Percentiles rank a stretch among this genome's conserved stretches.
Evolutionary conservation across 2,888 invertebrate species (phyloP).

Genomic region (Chirona hameri): DNA sequence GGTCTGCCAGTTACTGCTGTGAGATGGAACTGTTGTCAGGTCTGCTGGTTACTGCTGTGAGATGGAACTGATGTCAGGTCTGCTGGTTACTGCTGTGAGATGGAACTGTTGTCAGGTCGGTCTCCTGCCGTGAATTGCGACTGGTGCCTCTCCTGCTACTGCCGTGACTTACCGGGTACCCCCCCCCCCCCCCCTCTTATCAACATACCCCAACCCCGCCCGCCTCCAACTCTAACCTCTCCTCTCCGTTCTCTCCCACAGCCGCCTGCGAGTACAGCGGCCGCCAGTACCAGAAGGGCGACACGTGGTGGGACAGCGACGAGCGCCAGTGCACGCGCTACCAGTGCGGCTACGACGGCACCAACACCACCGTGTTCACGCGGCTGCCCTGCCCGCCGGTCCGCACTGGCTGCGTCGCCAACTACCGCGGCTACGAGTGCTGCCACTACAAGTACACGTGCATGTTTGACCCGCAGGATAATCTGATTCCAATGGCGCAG

Average conservation of each 20-base stretch:
- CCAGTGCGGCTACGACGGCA: background rate
- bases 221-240: background rate
- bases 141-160: too few species aligned
- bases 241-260: background rate
- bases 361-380: background rate
- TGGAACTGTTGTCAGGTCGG: too few species aligned
- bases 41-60: too few species aligned
- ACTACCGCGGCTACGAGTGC: background rate
- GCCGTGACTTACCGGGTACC: too few species aligned
- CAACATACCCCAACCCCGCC: too few species aligned
- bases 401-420: constrained; percentile 3
- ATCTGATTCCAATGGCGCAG: constrained; percentile 3
- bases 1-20: too few species aligned
- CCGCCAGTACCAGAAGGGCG: background rate
- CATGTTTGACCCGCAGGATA: constrained; percentile 10
- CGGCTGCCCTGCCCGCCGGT: background rate
- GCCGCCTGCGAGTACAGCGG: background rate
- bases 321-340: constrained; percentile 12
- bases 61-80: too few species aligned
- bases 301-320: background rate
- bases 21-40: too few species aligned
- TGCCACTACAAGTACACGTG: constrained; percentile 24
- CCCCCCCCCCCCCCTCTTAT: too few species aligned
- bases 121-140: too few species aligned
- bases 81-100: too few species aligned